phyloP scores from a whole-genome alignment of 2,888 invertebrate genomes.

The Pristionchus fissidentatus region DNA sequence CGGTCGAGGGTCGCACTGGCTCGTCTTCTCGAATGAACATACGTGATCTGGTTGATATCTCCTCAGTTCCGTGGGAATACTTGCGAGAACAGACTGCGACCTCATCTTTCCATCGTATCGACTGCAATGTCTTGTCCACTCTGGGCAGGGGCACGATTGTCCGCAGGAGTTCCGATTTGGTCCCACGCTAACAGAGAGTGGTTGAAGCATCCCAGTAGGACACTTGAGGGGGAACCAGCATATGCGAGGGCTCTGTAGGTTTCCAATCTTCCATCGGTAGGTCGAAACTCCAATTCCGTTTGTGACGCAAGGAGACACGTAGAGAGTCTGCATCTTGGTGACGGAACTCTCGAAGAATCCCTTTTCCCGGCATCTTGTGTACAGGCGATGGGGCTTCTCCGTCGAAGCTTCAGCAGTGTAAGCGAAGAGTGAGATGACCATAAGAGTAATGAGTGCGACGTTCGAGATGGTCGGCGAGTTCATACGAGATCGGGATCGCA shows the following conservation, averaged over 20 bases:
- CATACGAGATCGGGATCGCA: too few species aligned
- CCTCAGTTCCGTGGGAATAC: not conserved
- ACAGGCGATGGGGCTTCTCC: too few species aligned
- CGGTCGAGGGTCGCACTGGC: not conserved
- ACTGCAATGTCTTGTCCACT: constrained; percentile 5
- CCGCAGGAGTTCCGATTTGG: constrained; percentile 3
- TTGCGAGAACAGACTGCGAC: not conserved
- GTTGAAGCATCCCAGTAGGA: not conserved
- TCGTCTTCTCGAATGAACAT: constrained; percentile 11
- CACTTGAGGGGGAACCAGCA: not conserved
- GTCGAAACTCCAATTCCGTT: not conserved
- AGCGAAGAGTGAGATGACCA: too few species aligned
- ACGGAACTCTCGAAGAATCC: not conserved
- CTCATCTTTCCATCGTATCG: not conserved
- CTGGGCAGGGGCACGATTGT: not conserved
- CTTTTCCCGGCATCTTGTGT: not conserved
- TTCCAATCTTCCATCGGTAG: not conserved
- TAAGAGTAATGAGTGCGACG: too few species aligned
- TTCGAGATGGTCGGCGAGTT: too few species aligned
- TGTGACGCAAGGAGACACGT: not conserved
- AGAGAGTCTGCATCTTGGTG: not conserved
- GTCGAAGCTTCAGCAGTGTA: too few species aligned
- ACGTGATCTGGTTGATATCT: not conserved
- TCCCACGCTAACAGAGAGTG: too few species aligned
- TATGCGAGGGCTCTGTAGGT: not conserved